phyloP scores from a whole-genome alignment of 2,888 invertebrate genomes.

The Orchesellides sinensis region DNA sequence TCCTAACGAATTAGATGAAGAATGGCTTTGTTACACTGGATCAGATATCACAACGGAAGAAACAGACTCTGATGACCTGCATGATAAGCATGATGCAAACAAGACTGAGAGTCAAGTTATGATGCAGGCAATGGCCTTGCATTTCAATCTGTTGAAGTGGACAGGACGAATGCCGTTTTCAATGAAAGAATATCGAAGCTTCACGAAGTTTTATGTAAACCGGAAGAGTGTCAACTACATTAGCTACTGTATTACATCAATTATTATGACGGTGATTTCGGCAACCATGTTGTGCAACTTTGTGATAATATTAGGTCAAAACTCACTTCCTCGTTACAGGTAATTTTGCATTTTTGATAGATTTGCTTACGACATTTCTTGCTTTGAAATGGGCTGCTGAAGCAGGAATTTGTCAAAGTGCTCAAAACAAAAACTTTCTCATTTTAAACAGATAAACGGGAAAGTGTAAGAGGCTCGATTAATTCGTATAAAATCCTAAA shows the following conservation, averaged over 20 bases:
- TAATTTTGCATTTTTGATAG: neutral
- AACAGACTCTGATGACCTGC: neutral
- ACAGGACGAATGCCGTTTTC: neutral
- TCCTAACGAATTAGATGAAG: neutral
- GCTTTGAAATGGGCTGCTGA: neutral
- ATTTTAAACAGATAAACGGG: no score
- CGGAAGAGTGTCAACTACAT: neutral
- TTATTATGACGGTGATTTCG: neutral
- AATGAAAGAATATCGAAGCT: neutral
- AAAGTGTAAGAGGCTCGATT: no score
- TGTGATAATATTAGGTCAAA: no score
- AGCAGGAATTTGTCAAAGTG: neutral
- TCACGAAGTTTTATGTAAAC: neutral
- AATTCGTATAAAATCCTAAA: no score
- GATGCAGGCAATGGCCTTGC: neutral
- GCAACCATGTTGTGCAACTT: neutral
- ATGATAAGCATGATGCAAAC: neutral
- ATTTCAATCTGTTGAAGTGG: neutral
- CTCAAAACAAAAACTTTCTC: neutral
- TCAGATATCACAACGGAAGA: neutral
- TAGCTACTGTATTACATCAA: neutral
- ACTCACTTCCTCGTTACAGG: neutral
- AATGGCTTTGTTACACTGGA: neutral
- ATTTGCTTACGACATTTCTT: neutral
- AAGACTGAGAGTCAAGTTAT: neutral